These are phyloP conservation scores for Microplitis deprimator DNA, from an alignment of 2,888 invertebrate genomes.

Conservation along the genomic window DNA sequence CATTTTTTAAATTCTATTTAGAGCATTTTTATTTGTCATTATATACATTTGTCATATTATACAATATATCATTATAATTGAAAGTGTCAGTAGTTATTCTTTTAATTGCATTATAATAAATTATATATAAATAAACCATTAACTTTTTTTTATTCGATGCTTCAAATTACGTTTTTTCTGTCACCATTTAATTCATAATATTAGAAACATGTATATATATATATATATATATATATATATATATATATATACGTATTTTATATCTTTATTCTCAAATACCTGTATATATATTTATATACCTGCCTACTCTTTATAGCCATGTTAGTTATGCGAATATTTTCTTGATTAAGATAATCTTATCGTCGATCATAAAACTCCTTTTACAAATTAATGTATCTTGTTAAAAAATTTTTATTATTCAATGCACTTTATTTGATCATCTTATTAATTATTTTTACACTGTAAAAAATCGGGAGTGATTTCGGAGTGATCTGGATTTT, in stretches of 20 bases:
- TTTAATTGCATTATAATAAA: neutral
- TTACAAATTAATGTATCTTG: neutral
- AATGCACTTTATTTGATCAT: neutral
- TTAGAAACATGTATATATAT: neutral
- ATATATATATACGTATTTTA: neutral
- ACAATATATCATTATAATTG: neutral
- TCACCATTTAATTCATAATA: neutral
- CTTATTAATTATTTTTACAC: neutral
- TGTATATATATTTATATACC: neutral
- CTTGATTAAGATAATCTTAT: conserved; percentile 1
- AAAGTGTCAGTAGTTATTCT: neutral
- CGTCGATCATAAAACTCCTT: neutral
- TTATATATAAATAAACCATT: neutral
- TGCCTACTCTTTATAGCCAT: neutral
- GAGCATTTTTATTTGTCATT: neutral
- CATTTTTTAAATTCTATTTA: no score
- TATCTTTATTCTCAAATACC: neutral
- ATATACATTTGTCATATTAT: no score
- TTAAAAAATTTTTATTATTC: neutral
- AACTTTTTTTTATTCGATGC: neutral
- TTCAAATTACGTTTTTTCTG: neutral
- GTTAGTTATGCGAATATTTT: neutral
- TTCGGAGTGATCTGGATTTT: no score
- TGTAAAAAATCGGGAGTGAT: no score
- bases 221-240: no score